Conservation (phyloP, 2,888 invertebrate genomes). For the Mantis religiosa region DNA sequence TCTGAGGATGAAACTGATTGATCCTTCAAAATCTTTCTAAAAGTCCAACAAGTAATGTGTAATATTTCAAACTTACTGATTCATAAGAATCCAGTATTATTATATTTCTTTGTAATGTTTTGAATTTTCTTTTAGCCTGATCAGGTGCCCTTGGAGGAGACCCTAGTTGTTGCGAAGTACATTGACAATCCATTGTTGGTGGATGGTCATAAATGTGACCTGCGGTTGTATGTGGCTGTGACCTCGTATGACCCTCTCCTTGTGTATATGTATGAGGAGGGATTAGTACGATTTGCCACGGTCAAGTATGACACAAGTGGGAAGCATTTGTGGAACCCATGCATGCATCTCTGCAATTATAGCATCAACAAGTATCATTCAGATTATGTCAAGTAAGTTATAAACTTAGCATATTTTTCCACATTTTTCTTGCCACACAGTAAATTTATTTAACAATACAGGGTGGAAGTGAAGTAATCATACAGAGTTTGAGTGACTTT, state of each 20-base stretch:
- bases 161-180: constrained; percentile 85
- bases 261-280: constrained; percentile 94
- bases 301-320: constrained; percentile 89
- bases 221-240: constrained; percentile 89
- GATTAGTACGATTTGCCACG: constrained; percentile 90
- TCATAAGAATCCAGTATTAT: too few relatives aligned
- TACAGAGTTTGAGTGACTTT: too few relatives aligned
- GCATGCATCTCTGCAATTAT: constrained; percentile 97
- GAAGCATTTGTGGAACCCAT: constrained; percentile 91
- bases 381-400: constrained; percentile 85
- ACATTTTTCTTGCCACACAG: neutral
- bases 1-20: too few relatives aligned
- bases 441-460: neutral
- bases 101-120: neutral
- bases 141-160: constrained; percentile 87
- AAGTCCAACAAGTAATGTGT: too few relatives aligned
- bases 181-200: constrained; percentile 81
- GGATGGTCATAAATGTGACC: constrained; percentile 94
- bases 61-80: too few relatives aligned
- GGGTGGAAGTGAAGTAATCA: neutral
- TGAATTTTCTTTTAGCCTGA: constrained; percentile 60
- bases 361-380: constrained; percentile 96
- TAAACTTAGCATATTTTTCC: neutral
- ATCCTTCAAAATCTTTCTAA: too few relatives aligned
- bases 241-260: constrained; percentile 92